Conservation (phyloP, 2,888 invertebrate species). For the Harmothoe impar region DNA sequence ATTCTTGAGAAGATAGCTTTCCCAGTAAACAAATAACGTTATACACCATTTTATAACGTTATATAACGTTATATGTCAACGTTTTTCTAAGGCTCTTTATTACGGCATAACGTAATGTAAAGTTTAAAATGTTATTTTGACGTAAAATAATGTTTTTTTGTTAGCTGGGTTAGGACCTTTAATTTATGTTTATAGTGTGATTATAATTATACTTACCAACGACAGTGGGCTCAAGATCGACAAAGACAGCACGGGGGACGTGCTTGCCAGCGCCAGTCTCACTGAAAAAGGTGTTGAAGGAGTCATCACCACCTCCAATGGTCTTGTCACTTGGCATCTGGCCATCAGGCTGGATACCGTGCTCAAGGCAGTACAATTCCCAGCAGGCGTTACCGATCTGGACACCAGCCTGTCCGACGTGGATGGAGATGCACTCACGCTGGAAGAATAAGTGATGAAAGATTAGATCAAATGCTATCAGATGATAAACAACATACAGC, state of each 20-base stretch:
- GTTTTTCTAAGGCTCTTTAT: no score
- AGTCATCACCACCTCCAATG: constrained; percentile 81
- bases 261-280: constrained; percentile 87
- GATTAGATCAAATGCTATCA: no score
- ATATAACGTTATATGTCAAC: no score
- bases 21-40: no score
- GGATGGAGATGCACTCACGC: constrained; percentile 45
- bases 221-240: constrained; percentile 97
- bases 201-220: constrained; percentile 84
- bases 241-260: constrained; percentile 95
- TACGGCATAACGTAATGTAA: no score
- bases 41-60: no score
- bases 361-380: constrained; percentile 49
- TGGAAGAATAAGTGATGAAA: neutral
- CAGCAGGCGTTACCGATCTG: constrained; percentile 45
- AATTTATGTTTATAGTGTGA: neutral
- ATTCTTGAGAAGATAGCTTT: no score
- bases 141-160: neutral
- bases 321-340: constrained; percentile 10
- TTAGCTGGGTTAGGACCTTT: neutral
- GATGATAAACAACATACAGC: no score
- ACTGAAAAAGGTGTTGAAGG: constrained; percentile 46
- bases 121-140: neutral
- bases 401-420: constrained; percentile 41
- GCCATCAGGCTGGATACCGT: constrained; percentile 36